Base-by-base conservation (phyloP, 2,888 invertebrate species). In the Brachylomia viminalis region DNA sequence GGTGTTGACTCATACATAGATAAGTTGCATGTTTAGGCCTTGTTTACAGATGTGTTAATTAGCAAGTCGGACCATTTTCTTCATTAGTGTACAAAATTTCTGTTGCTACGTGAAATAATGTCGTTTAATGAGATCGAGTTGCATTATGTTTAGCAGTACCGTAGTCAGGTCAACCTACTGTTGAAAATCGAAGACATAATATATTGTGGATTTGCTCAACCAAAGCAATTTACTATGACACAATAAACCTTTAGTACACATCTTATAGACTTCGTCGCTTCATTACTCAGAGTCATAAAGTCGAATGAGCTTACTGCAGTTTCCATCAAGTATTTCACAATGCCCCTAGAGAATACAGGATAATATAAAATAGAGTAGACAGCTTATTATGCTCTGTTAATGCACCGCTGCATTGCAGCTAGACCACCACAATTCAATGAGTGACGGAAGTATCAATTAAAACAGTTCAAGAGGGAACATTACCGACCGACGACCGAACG, bases 381-480 rank as follows among this genome's bases (percentile, higher is more conserved):
- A 67, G 73, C 71, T 82, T 72, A 75, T 83, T 83, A 79, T 59
- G 13, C 20, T 27, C 33, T 49, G 72, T 82, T 75, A 59, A 38
- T 76, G 77, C 54, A 77, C 61, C 64, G 80, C 62, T 71, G 84
- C 75, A 83, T 70, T 75, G 76, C 71, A 75, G 77, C 79, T 80
- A 83, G 77, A 85, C 76, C 80, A 80, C 72, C 85, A 85, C 90
- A 87, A 75, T 88, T 88, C 90, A 87, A 89, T 88, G 83, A 87
- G 69, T 77, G 84, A 75, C 89, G 91, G 91, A 92, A 88, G 86
- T 80, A 84, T 86, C 88, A 90, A 91, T 91, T 88, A 90, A n/a
- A n/a, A 89, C 86, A 84, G 86, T 88, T 84, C 82, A 87, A 88
- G 90, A 88, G 90, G 89, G 88, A 85, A 87, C 83, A 83, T 88